phyloP scores from a whole-genome alignment of 2,888 invertebrate species.

The Cyaniris semiargus region DNA sequence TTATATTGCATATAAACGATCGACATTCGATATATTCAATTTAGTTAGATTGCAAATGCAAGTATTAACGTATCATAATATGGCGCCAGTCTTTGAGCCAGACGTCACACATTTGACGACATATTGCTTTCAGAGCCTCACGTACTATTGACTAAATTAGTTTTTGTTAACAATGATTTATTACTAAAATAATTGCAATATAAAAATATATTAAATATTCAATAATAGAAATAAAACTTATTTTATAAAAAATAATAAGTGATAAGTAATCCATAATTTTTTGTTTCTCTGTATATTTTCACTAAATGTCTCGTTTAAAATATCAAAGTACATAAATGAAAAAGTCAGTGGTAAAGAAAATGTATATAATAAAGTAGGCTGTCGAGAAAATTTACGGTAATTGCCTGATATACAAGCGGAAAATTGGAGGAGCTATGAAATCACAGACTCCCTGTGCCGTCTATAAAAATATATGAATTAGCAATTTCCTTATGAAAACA shows the following conservation, averaged over 20 bases:
- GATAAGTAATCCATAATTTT: too few relatives aligned
- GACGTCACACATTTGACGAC: too few relatives aligned
- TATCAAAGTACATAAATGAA: background rate
- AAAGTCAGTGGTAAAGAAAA: slow-evolving; percentile 47
- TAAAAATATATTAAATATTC: background rate
- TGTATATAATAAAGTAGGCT: slow-evolving; percentile 47
- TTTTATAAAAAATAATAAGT: too few relatives aligned
- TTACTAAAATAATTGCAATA: too few relatives aligned
- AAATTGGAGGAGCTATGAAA: slow-evolving; percentile 51
- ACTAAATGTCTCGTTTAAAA: background rate
- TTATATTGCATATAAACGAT: background rate
- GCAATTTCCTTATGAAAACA: slow-evolving; percentile 35
- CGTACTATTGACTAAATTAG: background rate
- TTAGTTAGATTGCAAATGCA: background rate
- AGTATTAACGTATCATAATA: background rate
- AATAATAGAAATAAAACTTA: background rate
- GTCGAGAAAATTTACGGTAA: slow-evolving; percentile 56
- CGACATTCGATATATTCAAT: background rate
- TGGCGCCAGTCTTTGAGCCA: background rate
- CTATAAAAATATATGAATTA: slow-evolving; percentile 38
- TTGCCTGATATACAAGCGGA: slow-evolving; percentile 54
- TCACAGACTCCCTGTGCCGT: slow-evolving; percentile 43
- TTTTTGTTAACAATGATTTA: background rate
- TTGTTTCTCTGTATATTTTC: background rate
- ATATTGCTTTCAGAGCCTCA: background rate